Conservation (phyloP, 2,113 vertebrate genomes). For the Periophthalmodon schlosseri region DNA sequence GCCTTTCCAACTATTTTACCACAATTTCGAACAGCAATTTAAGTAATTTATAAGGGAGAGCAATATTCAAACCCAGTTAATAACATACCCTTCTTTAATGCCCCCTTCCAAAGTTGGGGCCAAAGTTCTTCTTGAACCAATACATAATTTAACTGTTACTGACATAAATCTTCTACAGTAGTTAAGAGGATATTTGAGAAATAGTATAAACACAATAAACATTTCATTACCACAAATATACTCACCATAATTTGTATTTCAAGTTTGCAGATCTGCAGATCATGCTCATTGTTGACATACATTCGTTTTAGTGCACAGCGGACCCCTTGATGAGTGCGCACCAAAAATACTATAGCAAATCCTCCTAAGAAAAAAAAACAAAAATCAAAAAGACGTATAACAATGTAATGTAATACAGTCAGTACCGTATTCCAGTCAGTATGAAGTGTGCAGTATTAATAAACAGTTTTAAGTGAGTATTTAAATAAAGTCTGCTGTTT, state of each 20-base stretch:
- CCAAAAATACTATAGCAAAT: conserved; percentile 96
- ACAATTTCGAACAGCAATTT: background rate
- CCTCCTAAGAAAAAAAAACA: conserved; percentile 79
- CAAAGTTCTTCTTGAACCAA: background rate
- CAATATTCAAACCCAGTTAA: too few species aligned
- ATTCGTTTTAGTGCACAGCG: conserved; percentile 96
- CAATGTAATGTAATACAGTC: too few species aligned
- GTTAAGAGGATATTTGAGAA: too few species aligned
- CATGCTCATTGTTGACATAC: conserved; percentile 97
- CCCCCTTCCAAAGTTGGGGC: background rate
- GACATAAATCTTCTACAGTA: background rate
- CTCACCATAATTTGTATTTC: conserved; percentile 99
- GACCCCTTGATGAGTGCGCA: conserved; percentile 89
- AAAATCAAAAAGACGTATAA: background rate
- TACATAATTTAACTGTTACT: background rate
- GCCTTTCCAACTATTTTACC: background rate
- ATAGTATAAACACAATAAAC: too few species aligned
- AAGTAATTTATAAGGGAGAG: too few species aligned
- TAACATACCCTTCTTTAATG: too few species aligned
- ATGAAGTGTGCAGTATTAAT: background rate
- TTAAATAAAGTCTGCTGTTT: background rate
- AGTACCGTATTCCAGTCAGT: background rate
- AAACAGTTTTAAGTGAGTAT: background rate
- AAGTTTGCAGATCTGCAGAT: conserved; percentile 94
- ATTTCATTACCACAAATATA: conserved; percentile 14